Conservation (phyloP, 2,797 vertebrate species). For the Lutjanus argentimaculatus region DNA sequence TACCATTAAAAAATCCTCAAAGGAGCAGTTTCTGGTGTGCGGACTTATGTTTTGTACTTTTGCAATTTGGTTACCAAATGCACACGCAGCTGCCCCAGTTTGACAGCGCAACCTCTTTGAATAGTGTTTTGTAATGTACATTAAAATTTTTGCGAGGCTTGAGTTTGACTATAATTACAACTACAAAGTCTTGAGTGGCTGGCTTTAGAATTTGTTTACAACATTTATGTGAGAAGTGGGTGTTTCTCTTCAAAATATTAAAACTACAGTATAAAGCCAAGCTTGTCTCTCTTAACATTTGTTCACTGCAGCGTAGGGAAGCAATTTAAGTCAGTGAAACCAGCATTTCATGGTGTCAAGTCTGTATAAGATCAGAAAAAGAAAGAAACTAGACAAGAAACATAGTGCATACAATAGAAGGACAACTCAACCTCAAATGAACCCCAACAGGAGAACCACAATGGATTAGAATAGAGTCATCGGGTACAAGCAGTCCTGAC, state of each 20-base stretch:
- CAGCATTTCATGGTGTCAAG: constrained; percentile 9
- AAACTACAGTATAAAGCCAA: constrained; percentile 16
- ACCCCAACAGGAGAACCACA: neutral
- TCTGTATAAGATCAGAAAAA: constrained; percentile 10
- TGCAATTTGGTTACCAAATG: neutral
- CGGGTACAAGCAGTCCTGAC: constrained; percentile 2
- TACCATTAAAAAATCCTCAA: no score
- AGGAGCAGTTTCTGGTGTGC: no score
- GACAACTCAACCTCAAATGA: neutral
- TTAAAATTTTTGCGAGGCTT: neutral
- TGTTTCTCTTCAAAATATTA: constrained; percentile 29
- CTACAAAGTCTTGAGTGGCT: constrained; percentile 28
- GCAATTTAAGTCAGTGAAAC: neutral
- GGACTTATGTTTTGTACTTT: no score
- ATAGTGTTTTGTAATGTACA: neutral
- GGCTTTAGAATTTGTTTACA: constrained; percentile 21
- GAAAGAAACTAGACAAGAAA: neutral
- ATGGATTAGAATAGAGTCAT: neutral
- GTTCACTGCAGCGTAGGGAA: constrained; percentile 7
- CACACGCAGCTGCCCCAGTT: neutral
- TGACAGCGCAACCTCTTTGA: neutral
- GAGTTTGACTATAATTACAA: constrained; percentile 23
- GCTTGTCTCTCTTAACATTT: constrained; percentile 18
- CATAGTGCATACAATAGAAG: neutral
- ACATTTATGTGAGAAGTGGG: constrained; percentile 33